Conservation (phyloP, 2,888 invertebrate genomes). For the Caenorhabditis virilis region DNA sequence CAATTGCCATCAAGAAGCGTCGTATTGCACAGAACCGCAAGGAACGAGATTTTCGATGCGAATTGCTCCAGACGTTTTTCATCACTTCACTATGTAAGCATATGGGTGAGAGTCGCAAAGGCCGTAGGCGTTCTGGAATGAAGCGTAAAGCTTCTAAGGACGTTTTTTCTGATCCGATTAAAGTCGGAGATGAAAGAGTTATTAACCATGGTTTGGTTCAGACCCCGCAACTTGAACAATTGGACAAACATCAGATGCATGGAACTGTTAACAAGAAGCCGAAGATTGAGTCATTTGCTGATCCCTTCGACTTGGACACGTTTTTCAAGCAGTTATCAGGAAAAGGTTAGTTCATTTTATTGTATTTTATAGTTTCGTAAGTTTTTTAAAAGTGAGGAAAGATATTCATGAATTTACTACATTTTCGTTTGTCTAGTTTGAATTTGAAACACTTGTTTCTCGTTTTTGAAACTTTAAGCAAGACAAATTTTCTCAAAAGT, state of each 20-base stretch:
- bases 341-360: constrained; percentile 31
- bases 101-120: constrained; percentile 56
- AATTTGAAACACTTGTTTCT: constrained; percentile 1
- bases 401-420: background rate
- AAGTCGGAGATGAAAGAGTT: constrained; percentile 7
- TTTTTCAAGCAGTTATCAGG: constrained; percentile 43
- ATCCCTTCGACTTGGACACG: constrained; percentile 52
- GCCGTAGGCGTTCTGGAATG: constrained; percentile 46
- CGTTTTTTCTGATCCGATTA: constrained; percentile 19
- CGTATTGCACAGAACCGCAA: constrained; percentile 40
- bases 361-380: too few species aligned
- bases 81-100: constrained; percentile 61
- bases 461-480: background rate
- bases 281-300: constrained; percentile 27
- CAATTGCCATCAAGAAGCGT: constrained; percentile 57
- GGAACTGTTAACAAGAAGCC: constrained; percentile 27
- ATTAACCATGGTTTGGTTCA: constrained; percentile 39
- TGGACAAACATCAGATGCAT: too few species aligned
- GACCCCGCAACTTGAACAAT: constrained; percentile 19
- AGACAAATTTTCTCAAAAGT: too few species aligned
- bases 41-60: constrained; percentile 48
- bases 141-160: constrained; percentile 15
- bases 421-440: background rate
- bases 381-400: constrained; percentile 4
- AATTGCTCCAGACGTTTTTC: constrained; percentile 55